Evolutionary conservation across 2,888 invertebrate genomes (phyloP).

Genomic region (Andrena haemorrhoa): DNA sequence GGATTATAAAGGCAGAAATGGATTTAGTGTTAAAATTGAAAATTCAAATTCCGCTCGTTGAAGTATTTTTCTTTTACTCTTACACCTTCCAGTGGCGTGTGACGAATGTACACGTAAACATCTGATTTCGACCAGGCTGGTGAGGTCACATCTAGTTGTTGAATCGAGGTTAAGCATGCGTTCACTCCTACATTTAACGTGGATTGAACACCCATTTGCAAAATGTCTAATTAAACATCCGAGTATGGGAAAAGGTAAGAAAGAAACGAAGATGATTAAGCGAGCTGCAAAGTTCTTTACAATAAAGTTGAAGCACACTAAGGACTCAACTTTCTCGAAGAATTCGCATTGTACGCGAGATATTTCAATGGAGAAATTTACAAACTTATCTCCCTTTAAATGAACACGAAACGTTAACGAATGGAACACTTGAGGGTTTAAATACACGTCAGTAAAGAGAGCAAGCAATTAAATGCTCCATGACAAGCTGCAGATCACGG

Average conservation of each 20-base stretch:
- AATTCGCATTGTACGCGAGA: neutral
- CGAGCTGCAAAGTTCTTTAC: neutral
- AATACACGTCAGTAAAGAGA: neutral
- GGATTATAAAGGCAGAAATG: no score
- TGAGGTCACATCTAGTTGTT: constrained; percentile 13
- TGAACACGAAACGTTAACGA: neutral
- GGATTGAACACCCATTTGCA: constrained; percentile 6
- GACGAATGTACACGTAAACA: constrained; percentile 1
- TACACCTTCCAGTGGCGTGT: neutral
- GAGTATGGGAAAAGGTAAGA: neutral
- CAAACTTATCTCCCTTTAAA: neutral
- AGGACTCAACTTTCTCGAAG: neutral
- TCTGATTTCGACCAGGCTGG: neutral
- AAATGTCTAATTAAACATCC: neutral
- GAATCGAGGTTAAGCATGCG: constrained; percentile 10
- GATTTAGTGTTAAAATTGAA: no score
- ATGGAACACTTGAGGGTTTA: neutral
- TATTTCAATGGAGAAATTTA: neutral
- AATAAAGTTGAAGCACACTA: neutral
- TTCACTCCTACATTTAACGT: constrained; percentile 16
- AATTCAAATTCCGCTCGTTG: no score
- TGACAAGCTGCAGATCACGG: neutral
- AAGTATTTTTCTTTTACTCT: no score
- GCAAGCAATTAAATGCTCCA: neutral
- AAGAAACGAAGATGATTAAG: neutral